These are phyloP conservation scores for Schizaphis graminum DNA, from an alignment of 2,888 invertebrate genomes.

Conservation along the genomic window DNA sequence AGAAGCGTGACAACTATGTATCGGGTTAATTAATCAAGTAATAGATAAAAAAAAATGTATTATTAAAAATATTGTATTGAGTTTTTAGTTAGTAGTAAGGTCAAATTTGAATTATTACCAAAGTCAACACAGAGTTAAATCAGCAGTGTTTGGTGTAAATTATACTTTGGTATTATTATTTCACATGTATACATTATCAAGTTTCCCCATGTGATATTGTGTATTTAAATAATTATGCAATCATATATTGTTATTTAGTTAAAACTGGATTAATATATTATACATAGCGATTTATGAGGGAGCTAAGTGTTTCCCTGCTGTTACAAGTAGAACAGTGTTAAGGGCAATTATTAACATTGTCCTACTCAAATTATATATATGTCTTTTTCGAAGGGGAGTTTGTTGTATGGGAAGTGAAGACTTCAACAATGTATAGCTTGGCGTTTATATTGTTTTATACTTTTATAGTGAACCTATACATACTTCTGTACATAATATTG, in stretches of 20 bases:
- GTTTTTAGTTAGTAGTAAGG: background rate
- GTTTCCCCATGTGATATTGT: background rate
- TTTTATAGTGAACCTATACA: background rate
- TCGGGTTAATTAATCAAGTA: background rate
- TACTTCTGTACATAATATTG: background rate
- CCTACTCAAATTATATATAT: background rate
- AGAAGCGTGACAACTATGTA: background rate
- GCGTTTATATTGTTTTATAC: background rate
- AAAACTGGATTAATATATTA: constrained; percentile 40
- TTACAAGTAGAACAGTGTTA: background rate
- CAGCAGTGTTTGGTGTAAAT: background rate
- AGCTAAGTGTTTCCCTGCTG: constrained; percentile 28
- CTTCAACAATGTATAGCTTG: background rate
- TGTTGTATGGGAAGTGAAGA: background rate
- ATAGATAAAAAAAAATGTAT: background rate
- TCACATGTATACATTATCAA: background rate
- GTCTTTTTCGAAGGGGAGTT: constrained; percentile 7
- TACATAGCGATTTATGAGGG: background rate
- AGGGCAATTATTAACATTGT: constrained; percentile 34
- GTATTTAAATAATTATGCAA: constrained; percentile 33
- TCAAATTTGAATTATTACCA: background rate
- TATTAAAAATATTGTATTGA: background rate
- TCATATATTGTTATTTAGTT: constrained; percentile 7
- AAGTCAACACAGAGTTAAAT: background rate
- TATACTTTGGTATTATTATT: background rate